These are phyloP conservation scores for Centrocercus urophasianus DNA, from an alignment of 2,113 vertebrate species.

Conservation along the genomic window DNA sequence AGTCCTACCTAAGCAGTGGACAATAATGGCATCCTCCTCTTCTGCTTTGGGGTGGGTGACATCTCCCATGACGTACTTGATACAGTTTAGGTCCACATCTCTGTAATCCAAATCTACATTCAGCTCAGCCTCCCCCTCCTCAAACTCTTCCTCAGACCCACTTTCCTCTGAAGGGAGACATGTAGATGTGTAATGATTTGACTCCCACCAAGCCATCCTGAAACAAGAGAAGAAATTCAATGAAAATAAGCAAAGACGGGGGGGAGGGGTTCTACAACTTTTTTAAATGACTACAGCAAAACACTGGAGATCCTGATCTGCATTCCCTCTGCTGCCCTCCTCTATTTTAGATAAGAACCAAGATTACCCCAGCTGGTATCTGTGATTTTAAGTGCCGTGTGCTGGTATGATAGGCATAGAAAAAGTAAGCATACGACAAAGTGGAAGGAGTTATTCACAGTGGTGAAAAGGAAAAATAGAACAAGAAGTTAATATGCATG, in stretches of 20 bases:
- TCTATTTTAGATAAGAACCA: background rate
- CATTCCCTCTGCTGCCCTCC: background rate
- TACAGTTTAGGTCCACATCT: conserved; percentile 71
- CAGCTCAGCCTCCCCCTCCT: conserved; percentile 58
- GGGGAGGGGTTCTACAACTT: background rate
- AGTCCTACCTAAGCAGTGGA: conserved; percentile 90
- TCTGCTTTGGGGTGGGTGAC: conserved; percentile 88
- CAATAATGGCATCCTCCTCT: conserved; percentile 85
- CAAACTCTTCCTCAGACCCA: conserved; percentile 73
- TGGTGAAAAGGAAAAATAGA: background rate
- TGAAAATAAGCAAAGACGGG: background rate
- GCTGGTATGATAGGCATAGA: background rate
- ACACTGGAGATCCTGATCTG: background rate
- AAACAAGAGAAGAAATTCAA: background rate
- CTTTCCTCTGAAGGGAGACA: conserved; percentile 85
- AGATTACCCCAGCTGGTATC: background rate
- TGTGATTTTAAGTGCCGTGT: background rate
- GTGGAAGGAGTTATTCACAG: background rate
- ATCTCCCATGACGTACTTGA: conserved; percentile 89
- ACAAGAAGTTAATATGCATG: background rate
- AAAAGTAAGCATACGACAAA: background rate
- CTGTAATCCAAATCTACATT: conserved; percentile 56
- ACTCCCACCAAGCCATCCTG: conserved; percentile 92
- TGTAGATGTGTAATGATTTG: conserved; percentile 83
- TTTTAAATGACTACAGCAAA: background rate